Evolutionary conservation across 2,888 invertebrate species (phyloP), one percentile per base, ranked within the genome.

Genomic region (Cataglyphis rosenhaueri): DNA sequence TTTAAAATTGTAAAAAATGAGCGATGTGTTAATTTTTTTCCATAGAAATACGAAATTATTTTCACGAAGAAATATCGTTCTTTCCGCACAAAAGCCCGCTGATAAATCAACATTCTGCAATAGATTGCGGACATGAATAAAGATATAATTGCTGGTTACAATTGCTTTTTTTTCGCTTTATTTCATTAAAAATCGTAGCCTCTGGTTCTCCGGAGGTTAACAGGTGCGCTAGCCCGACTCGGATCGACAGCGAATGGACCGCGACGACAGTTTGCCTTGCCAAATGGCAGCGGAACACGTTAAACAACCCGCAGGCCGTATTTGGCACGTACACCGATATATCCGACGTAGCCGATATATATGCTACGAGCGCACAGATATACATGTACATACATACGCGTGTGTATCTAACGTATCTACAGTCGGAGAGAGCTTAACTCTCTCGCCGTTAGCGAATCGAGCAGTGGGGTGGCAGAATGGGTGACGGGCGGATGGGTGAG

Each of bases 391-490:
- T 15, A 29, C 18, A 71, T 8, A n/a, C 25, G 12, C 18, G 8
- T 59, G 44, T 44, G 44, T 41, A 83, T 29, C 21, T 59, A 68
- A 41, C 52, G n/a, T 66, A 83, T 52, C 62, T 41, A 44, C 44
- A 44, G 52, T 44, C 25, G 65, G 75, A 85, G 57, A 81, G 74
- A 82, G 84, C 65, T 82, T 84, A 87, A 84, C 87, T 52, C 52
- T 52, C 52, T 89, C 82, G 79, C 76, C 84, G 83, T 88, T 89
- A 86, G 87, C 81, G 76, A 84, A 82, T 41, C 71, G 76, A 70
- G 84, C 76, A 74, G 83, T 70, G 76, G 87, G 81, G 85, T 82
- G 76, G 86, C 44, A 25, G 82, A 76, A 83, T 66, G 87, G 87
- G 79, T 84, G 83, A 74, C 57, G 84, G 85, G 79, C 73, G 83